These are phyloP conservation scores for Hylomyscus alleni DNA, from an alignment of 2,797 vertebrate genomes.

Conservation along the genomic window DNA sequence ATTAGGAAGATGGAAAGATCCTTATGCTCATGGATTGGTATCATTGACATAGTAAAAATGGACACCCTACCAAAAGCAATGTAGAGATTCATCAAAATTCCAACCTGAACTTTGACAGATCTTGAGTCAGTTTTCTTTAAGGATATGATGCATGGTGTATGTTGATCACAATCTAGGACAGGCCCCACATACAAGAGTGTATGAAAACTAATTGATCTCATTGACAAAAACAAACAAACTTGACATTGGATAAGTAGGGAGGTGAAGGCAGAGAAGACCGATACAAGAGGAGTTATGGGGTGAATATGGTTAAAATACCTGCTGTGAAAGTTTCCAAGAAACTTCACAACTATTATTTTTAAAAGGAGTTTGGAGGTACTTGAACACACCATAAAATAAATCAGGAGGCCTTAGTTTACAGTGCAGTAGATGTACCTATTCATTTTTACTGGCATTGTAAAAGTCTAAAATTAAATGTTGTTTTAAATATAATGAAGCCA, in stretches of 20 bases:
- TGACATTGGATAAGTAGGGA: not conserved
- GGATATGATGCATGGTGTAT: not conserved
- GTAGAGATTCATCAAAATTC: not conserved
- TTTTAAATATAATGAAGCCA: slow-evolving; percentile 42
- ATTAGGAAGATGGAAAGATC: not conserved
- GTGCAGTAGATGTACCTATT: not conserved
- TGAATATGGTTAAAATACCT: not conserved
- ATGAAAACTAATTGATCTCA: not conserved
- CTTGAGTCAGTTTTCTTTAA: not conserved
- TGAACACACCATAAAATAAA: not conserved
- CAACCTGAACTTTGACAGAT: not conserved
- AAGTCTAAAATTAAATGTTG: slow-evolving; percentile 34
- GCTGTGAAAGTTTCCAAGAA: not conserved
- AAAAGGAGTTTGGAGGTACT: not conserved
- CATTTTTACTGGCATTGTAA: slow-evolving; percentile 33
- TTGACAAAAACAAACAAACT: not conserved
- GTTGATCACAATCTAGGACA: not conserved
- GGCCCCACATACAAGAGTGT: not conserved
- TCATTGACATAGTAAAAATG: not conserved
- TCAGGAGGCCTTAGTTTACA: slow-evolving; percentile 7
- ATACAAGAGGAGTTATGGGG: not conserved
- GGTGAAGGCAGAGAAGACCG: not conserved
- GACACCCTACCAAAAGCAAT: not conserved
- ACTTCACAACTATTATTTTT: not conserved
- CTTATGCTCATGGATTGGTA: not conserved